These are phyloP conservation scores for Anoplius nigerrimus DNA, from an alignment of 2,888 invertebrate species.

Conservation along the genomic window DNA sequence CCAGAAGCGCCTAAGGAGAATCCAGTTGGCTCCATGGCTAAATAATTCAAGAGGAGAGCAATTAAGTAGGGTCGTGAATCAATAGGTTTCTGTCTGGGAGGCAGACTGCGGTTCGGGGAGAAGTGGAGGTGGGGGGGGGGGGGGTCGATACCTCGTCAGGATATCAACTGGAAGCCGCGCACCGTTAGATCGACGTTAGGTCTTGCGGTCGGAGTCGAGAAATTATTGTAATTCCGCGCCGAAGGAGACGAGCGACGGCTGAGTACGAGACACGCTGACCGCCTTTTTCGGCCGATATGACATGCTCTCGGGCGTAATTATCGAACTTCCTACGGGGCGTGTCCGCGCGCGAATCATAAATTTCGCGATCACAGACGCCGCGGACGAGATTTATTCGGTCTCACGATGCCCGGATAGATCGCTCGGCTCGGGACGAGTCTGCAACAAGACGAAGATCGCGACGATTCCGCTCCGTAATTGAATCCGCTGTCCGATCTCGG, in stretches of 20 bases:
- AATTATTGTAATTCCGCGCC: slow-evolving; percentile 33
- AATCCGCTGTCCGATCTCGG: no score
- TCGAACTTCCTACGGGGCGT: slow-evolving; percentile 22
- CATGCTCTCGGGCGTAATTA: slow-evolving; percentile 21
- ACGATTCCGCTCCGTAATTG: no score
- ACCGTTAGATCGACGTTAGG: slow-evolving; percentile 41
- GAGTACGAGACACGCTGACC: slow-evolving; percentile 26
- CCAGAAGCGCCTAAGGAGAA: no score
- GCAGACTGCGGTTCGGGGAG: no score
- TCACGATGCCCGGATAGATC: no score
- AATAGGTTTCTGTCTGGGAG: no score
- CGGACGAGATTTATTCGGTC: slow-evolving; percentile 10
- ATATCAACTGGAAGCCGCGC: slow-evolving; percentile 31
- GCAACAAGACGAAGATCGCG: no score
- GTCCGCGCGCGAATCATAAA: slow-evolving; percentile 5
- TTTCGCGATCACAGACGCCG: slow-evolving; percentile 12
- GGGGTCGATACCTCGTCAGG: slow-evolving; percentile 11
- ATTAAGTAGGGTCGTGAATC: no score
- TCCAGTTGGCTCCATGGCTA: no score
- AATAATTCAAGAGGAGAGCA: no score
- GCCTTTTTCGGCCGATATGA: slow-evolving; percentile 33
- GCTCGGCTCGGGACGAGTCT: no score
- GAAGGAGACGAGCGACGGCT: slow-evolving; percentile 22
- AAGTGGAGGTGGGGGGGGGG: no score
- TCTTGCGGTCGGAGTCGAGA: slow-evolving; percentile 24